Evolutionary conservation across 2,888 invertebrate species (phyloP).

Genomic region (Trichacis sp.): DNA sequence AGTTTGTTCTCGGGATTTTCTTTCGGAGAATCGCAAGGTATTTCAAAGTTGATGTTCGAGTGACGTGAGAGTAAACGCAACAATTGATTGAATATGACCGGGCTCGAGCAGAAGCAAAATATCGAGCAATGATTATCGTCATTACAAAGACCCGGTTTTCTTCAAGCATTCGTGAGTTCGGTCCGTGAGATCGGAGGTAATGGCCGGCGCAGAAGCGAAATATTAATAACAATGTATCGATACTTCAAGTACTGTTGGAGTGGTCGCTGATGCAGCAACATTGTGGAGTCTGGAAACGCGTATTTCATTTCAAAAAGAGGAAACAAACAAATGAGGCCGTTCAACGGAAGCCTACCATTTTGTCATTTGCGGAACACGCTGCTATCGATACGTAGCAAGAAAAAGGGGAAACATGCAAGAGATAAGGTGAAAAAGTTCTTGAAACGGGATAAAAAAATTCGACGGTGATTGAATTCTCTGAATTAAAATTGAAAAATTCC

Average conservation of each 20-base stretch:
- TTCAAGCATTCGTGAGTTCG: conserved; percentile 34
- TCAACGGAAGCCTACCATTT: conserved; percentile 44
- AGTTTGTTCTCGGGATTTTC: too few species aligned
- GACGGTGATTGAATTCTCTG: too few species aligned
- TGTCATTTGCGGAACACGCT: conserved; percentile 40
- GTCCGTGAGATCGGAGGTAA: conserved; percentile 41
- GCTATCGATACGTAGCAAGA: conserved; percentile 31
- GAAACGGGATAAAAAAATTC: too few species aligned
- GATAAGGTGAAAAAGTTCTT: not conserved
- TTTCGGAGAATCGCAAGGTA: too few species aligned
- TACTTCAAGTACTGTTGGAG: conserved; percentile 30
- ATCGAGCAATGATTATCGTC: conserved; percentile 41
- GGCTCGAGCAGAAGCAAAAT: conserved; percentile 38
- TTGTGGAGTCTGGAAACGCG: conserved; percentile 27
- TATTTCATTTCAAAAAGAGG: conserved; percentile 38
- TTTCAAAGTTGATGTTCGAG: too few species aligned
- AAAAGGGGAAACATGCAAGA: conserved; percentile 5
- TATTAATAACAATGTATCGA: conserved; percentile 44
- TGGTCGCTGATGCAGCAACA: conserved; percentile 20
- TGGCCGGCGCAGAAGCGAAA: conserved; percentile 34
- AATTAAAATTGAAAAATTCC: too few species aligned
- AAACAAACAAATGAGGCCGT: conserved; percentile 28
- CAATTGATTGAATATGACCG: conserved; percentile 34
- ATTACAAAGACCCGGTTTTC: conserved; percentile 36
- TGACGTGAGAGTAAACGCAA: conserved; percentile 33